phyloP scores from a whole-genome alignment of 1,140 invertebrate genomes.

The Drosophila tropicalis region DNA sequence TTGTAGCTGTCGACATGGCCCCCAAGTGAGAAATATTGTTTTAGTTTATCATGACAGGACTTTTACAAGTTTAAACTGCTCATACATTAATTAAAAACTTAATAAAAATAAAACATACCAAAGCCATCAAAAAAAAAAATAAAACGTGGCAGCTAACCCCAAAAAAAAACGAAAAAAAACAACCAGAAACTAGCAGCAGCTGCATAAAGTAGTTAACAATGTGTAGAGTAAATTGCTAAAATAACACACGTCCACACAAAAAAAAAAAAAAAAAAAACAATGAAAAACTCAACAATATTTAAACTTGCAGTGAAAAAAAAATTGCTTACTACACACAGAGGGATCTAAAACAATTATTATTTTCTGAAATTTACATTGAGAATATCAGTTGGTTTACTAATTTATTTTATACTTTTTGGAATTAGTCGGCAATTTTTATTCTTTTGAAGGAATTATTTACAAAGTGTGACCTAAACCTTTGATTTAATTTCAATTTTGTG shows the following conservation, averaged over 20 bases:
- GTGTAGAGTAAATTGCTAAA: neutral
- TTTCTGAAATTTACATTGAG: no score
- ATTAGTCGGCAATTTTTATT: no score
- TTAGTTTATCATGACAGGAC: constrained; percentile 81
- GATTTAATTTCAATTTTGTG: no score
- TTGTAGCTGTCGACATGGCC: constrained; percentile 51
- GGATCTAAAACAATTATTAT: no score
- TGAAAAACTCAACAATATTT: neutral
- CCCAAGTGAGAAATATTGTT: constrained; percentile 80
- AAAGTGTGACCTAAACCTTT: no score
- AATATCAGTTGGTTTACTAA: no score
- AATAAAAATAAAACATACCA: constrained; percentile 67
- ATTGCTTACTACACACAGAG: no score
- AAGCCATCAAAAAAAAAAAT: constrained; percentile 23
- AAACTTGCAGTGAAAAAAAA: neutral
- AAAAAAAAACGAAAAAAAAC: constrained; percentile 19
- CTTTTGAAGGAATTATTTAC: no score
- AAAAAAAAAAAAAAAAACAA: neutral
- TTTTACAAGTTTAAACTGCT: constrained; percentile 82
- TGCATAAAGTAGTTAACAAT: constrained; percentile 10
- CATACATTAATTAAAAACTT: constrained; percentile 82
- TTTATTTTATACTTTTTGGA: no score
- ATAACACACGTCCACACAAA: neutral
- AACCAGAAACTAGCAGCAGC: neutral
- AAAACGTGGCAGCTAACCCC: constrained; percentile 32